Evolutionary conservation across 2,113 vertebrate species (phyloP).

Genomic region (Crocuta crocuta): DNA sequence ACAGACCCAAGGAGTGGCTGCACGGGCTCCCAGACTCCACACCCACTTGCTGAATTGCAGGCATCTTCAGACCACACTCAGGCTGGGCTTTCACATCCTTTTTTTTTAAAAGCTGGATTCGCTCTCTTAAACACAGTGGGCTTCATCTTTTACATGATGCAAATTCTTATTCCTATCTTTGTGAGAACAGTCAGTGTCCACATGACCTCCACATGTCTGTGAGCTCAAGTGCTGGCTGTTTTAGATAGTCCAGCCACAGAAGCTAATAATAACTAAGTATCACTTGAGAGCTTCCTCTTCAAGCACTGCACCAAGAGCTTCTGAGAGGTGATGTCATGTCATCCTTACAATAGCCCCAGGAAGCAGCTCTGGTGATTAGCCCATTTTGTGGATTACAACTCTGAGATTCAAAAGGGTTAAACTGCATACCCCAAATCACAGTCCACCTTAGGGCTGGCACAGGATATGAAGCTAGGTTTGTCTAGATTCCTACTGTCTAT

Average conservation of each 20-base stretch:
- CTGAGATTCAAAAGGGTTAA: not conserved
- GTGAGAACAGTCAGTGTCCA: not conserved
- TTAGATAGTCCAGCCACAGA: not conserved
- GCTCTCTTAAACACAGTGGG: conserved; percentile 22
- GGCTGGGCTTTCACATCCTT: conserved; percentile 58
- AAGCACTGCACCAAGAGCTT: not conserved
- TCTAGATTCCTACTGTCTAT: not conserved
- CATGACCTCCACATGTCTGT: not conserved
- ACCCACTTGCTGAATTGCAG: not conserved
- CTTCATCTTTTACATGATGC: conserved; percentile 38
- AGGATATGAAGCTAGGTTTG: not conserved
- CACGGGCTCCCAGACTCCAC: not conserved
- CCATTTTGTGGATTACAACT: not conserved
- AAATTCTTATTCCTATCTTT: conserved; percentile 47
- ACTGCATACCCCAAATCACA: not conserved
- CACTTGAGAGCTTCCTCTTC: not conserved
- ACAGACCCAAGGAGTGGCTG: not conserved
- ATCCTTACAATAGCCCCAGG: not conserved
- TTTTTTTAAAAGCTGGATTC: conserved; percentile 38
- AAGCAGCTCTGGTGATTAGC: not conserved
- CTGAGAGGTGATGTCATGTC: not conserved
- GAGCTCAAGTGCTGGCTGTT: not conserved
- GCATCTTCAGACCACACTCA: not conserved
- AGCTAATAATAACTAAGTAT: not conserved
- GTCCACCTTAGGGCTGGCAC: not conserved